Evolutionary conservation across 2,888 invertebrate species (phyloP), one percentile per base, ranked within the genome.

Genomic region (Microdon myrmicae): DNA sequence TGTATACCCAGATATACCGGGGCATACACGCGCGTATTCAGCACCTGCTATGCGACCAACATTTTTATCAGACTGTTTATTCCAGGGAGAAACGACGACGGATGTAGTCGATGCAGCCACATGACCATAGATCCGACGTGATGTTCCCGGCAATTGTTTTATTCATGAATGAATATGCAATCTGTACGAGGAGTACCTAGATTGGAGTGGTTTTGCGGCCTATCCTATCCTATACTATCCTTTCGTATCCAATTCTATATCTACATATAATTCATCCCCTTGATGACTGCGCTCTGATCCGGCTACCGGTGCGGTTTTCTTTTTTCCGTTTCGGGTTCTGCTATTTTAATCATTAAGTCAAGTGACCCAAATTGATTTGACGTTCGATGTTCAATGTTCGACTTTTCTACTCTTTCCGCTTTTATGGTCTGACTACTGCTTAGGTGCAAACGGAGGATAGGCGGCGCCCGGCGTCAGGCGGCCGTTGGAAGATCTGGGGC

Each of bases 151-250:
- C 47, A 64, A 58, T 64, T 58, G 58, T 58, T 64, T 64, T 64
- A 64, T 64, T 64, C 64, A 64, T 64, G 64, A 64, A 64, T 64
- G 64, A 64, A 56, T 64, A 56, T 64, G 64, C 64, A 58, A 56
- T 44, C 32, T 37, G 51, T n/a, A n/a, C n/a, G n/a, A n/a, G n/a
- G n/a, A n/a, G n/a, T 53, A 64, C 58, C 64, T 64, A 64, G 64
- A 64, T 54, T 56, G 49, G 12, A 53, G 49, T 49, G 25, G 56
- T 37, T 37, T 37, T 20, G 10, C 31, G 22, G 22, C 2, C 20
- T 43, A 14, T 31, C 12, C 5, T 3, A 29, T 19, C 22, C 10
- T 10, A 31, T 31, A 29, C 31, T 43, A 31, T 31, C 14, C 25
- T 10, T 4, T 17, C 31, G 12, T n/a, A n/a, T n/a, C n/a, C n/a